Evolutionary conservation across 35 echinoderm and acorn worm species (phyloP).

Genomic region (Lytechinus variegatus): DNA sequence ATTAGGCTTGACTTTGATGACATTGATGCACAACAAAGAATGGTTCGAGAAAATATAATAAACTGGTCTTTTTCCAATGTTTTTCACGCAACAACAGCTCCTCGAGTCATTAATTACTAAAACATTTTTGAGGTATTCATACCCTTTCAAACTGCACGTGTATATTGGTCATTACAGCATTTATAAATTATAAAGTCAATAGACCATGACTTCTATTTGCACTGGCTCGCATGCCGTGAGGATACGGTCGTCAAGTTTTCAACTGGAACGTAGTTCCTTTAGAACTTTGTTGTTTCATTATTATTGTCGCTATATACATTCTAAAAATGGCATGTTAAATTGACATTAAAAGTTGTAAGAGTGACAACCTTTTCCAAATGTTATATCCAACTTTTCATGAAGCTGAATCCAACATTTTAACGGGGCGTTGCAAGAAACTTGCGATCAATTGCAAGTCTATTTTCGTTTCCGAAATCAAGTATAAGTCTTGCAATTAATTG

Average conservation of each 20-base stretch:
- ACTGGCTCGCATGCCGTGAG: not conserved
- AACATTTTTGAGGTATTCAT: not conserved
- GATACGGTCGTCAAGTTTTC: not conserved
- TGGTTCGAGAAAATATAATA: not conserved
- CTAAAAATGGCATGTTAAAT: too few relatives aligned
- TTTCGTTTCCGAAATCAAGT: too few relatives aligned
- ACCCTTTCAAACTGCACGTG: not conserved
- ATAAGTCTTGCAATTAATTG: too few relatives aligned
- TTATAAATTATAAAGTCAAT: not conserved
- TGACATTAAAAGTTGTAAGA: too few relatives aligned
- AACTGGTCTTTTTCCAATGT: not conserved
- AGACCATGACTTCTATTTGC: not conserved
- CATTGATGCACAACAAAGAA: slow-evolving; percentile 10
- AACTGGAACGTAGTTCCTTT: not conserved
- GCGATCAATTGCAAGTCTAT: too few relatives aligned
- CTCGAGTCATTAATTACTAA: not conserved
- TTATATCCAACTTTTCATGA: too few relatives aligned
- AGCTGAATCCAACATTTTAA: too few relatives aligned
- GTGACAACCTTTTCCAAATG: too few relatives aligned
- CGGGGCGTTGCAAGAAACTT: too few relatives aligned
- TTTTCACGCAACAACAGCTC: not conserved
- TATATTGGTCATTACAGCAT: not conserved
- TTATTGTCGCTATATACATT: too few relatives aligned
- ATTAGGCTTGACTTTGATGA: not conserved
- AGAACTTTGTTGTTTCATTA: too few relatives aligned